Evolutionary conservation across 2,113 vertebrate genomes (phyloP).

Genomic region (Gymnarchus niloticus): DNA sequence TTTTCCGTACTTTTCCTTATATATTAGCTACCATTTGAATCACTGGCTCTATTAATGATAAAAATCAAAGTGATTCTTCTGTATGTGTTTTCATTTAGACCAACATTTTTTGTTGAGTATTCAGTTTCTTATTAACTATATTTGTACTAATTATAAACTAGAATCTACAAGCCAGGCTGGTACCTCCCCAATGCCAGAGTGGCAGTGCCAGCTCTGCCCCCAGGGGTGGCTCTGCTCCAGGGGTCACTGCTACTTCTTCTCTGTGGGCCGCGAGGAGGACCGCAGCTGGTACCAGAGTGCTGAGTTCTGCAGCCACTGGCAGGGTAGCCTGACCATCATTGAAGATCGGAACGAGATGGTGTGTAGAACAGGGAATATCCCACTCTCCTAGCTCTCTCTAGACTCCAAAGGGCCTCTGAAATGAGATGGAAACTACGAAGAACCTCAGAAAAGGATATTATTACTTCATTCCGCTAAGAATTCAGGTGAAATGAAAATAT

Average conservation of each 20-base stretch:
- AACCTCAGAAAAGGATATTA: neutral
- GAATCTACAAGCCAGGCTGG: neutral
- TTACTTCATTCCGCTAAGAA: neutral
- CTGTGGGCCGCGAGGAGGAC: constrained; percentile 18
- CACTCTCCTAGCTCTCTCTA: neutral
- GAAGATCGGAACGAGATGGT: constrained; percentile 3
- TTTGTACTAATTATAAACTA: neutral
- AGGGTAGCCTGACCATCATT: constrained; percentile 24
- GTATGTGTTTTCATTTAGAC: neutral
- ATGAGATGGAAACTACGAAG: neutral
- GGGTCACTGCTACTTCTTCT: constrained; percentile 31
- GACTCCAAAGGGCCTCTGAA: neutral
- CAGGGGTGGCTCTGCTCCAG: constrained; percentile 17
- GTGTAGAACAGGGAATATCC: neutral
- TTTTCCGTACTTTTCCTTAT: neutral
- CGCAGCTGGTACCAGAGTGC: constrained; percentile 16
- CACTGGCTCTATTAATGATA: neutral
- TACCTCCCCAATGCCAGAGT: neutral
- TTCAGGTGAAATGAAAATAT: neutral
- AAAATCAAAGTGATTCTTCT: neutral
- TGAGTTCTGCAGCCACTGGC: constrained; percentile 20
- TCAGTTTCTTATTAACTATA: neutral
- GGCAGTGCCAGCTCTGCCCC: constrained; percentile 26
- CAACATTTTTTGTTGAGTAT: neutral
- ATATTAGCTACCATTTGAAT: neutral